Evolutionary conservation across 2,797 vertebrate genomes (phyloP).

Genomic region (Nyctalus aviator): DNA sequence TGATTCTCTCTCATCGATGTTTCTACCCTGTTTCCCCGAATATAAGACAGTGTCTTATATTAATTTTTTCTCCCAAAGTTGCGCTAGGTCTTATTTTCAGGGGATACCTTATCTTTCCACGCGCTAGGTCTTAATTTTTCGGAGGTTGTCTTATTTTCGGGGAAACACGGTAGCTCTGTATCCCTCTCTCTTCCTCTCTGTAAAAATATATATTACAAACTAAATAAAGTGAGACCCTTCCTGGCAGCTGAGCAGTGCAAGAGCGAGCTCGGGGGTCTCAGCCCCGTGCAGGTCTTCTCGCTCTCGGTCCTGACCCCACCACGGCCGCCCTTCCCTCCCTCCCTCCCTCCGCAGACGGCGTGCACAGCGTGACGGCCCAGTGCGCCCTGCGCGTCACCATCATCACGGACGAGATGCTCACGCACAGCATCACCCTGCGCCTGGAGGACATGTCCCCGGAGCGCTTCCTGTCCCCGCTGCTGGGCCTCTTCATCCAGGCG

Average conservation of each 20-base stretch:
- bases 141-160: no score
- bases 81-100: no score
- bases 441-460: conserved; percentile 96
- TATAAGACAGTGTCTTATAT: no score
- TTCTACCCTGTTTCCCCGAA: no score
- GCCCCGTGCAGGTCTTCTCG: accelerated
- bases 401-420: conserved; percentile 97
- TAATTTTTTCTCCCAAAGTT: no score
- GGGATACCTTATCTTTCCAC: no score
- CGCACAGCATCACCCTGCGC: conserved; percentile 96
- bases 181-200: no score
- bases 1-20: no score
- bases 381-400: conserved; percentile 96
- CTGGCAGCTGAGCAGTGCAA: neutral
- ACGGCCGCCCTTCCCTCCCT: no score
- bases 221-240: neutral
- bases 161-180: no score
- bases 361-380: conserved; percentile 94
- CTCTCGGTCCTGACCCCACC: neutral
- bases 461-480: conserved; percentile 94
- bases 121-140: no score
- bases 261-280: neutral
- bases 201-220: no score
- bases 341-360: conserved; percentile 89
- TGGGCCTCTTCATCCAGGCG: conserved; percentile 94